Conservation (phyloP, 1,140 invertebrate species). For the Helicorthomorpha holstii region DNA sequence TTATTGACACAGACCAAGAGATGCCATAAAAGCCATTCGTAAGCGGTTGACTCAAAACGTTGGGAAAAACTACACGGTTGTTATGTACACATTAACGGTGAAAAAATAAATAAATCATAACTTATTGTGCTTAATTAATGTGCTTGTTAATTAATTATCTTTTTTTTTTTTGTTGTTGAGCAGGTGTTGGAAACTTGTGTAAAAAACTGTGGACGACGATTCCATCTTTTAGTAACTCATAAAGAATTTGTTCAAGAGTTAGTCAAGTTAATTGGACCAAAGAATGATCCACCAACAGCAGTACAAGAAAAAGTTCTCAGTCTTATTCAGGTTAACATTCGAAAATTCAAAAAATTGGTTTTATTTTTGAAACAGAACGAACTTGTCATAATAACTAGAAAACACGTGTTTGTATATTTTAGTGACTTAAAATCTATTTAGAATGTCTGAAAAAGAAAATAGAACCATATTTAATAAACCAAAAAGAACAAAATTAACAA, state of each 20-base stretch:
- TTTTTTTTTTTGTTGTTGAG: no score
- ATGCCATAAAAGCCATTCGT: constrained; percentile 92
- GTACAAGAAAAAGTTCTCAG: constrained; percentile 92
- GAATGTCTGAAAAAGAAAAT: no score
- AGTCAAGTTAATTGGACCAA: constrained; percentile 66
- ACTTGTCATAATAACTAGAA: no score
- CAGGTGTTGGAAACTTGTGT: constrained; percentile 90
- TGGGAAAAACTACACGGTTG: constrained; percentile 89
- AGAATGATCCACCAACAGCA: constrained; percentile 88
- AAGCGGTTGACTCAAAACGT: constrained; percentile 80
- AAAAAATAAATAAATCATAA: no score
- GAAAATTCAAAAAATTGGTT: no score
- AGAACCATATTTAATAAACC: no score
- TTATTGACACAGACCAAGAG: constrained; percentile 68
- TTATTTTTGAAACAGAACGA: no score
- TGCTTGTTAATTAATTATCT: no score
- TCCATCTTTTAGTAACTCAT: constrained; percentile 77
- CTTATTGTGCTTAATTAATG: no score
- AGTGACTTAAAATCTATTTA: no score
- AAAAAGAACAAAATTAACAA: no score
- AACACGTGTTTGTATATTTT: no score
- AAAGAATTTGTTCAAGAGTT: constrained; percentile 92
- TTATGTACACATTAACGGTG: constrained; percentile 93
- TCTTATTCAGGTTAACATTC: constrained; percentile 53
- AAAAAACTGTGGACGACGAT: constrained; percentile 90